phyloP scores from a whole-genome alignment of 2,797 vertebrate genomes.

The Girardinus metallicus region DNA sequence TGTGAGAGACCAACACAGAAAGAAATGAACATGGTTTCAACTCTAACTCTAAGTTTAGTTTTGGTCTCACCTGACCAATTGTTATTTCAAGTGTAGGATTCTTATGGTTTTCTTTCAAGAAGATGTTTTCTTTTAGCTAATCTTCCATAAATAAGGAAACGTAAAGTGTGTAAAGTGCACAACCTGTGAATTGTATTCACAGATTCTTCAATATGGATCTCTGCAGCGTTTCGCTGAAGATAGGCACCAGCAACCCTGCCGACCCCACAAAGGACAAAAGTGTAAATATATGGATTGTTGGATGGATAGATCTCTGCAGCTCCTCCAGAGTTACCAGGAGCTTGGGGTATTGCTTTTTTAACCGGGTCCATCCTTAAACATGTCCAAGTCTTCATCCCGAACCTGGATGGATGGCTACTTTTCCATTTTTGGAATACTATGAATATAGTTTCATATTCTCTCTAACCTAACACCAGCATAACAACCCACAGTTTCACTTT shows the following conservation, averaged over 20 bases:
- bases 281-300: too few relatives aligned
- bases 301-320: neutral
- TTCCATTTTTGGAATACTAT: neutral
- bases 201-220: neutral
- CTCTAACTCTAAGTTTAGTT: neutral
- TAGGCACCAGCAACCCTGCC: too few relatives aligned
- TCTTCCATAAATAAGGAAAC: neutral
- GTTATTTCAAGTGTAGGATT: neutral
- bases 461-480: neutral
- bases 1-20: neutral
- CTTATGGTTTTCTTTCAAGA: neutral
- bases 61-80: neutral
- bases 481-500: constrained; percentile 2
- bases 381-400: neutral
- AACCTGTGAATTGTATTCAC: neutral
- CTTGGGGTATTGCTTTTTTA: neutral
- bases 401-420: neutral
- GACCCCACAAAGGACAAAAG: too few relatives aligned
- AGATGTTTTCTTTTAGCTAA: neutral
- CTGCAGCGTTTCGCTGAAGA: too few relatives aligned
- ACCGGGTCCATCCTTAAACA: neutral
- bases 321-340: neutral
- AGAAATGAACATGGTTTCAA: neutral
- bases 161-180: neutral
- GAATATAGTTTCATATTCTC: neutral